Evolutionary conservation across 2,888 invertebrate species (phyloP), one percentile per base, ranked within the genome.

Genomic region (Keiferia lycopersicella): DNA sequence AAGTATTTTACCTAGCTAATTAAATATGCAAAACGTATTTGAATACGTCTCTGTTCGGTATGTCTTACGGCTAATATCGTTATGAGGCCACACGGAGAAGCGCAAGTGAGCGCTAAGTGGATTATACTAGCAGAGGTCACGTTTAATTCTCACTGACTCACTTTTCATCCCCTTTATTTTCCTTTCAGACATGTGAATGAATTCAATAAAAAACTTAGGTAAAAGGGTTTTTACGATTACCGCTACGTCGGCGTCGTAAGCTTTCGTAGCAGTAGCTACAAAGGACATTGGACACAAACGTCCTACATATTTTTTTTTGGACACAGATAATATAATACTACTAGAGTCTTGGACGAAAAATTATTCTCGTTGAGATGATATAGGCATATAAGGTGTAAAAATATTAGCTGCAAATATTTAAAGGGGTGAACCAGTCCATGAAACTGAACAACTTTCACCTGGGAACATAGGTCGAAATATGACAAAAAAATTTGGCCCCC

Each of bases 51-150:
- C 87, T 86, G 83, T 69, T 65, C 71, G 74, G 76, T 72, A 74
- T 70, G 77, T 82, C 76, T 18, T 59, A 77, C 67, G 63, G 71
- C 74, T 88, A 88, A 88, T 88, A 81, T 77, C 70, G 82, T 89
- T 88, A 87, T 78, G 80, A 78, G 77, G 79, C 73, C 76, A 75
- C 76, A 75, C 78, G 76, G 80, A 83, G 82, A 78, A 80, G 76
- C 79, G 80, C 76, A 67, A 75, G 71, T 71, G 76, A 78, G 72
- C 69, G 69, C 70, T 89, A 89, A 89, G 81, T 80, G 76, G 89
- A 89, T 89, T 89, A 88, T 70, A 60, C 50, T 10, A 11, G 18
- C 26, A 53, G 62, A 62, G 53, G 62, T 53, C 51, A 53, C 39
- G 11, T 22, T 16, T 39, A 34, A n/a, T 45, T 45, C 45, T 45